A percentile compares a stretch with the other conserved stretches of the same genome.
phyloP scores from a whole-genome alignment of 2,888 invertebrate genomes.

The Ornithoptera priamus region DNA sequence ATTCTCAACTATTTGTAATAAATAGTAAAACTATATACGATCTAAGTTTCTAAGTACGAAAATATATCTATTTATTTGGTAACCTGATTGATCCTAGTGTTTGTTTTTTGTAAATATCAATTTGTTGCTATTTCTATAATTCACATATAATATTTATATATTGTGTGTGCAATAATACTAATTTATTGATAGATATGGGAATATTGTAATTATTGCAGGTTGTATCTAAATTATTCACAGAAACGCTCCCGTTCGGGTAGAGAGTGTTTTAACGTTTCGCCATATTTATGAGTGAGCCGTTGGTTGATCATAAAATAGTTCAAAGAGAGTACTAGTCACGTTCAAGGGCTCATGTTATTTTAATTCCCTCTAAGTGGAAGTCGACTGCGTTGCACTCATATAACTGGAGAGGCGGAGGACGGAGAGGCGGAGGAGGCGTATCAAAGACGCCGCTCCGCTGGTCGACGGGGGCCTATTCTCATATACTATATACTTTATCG shows the following conservation, averaged over 20 bases:
- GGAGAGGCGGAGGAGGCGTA: conserved; percentile 37
- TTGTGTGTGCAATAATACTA: too few relatives aligned
- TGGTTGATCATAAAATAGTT: conserved; percentile 14
- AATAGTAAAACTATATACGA: too few relatives aligned
- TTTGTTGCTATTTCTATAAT: too few relatives aligned
- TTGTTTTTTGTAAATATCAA: too few relatives aligned
- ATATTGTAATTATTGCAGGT: background rate
- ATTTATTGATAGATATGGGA: too few relatives aligned
- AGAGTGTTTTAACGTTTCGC: conserved; percentile 21
- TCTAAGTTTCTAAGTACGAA: too few relatives aligned
- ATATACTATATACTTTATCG: conserved; percentile 9
- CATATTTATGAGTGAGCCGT: conserved; percentile 17
- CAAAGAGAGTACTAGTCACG: conserved; percentile 21
- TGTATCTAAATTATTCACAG: background rate
- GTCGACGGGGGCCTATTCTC: conserved; percentile 44
- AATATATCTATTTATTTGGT: too few relatives aligned
- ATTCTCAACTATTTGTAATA: too few relatives aligned
- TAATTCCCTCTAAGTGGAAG: conserved; percentile 60
- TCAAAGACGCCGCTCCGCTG: conserved; percentile 58
- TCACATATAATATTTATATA: too few relatives aligned
- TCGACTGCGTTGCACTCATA: conserved; percentile 38
- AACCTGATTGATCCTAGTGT: too few relatives aligned
- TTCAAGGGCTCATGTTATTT: conserved; percentile 50
- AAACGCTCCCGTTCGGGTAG: background rate
- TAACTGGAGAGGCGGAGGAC: conserved; percentile 30